Conservation (phyloP, 1,140 invertebrate species). For the Manduca sexta region DNA sequence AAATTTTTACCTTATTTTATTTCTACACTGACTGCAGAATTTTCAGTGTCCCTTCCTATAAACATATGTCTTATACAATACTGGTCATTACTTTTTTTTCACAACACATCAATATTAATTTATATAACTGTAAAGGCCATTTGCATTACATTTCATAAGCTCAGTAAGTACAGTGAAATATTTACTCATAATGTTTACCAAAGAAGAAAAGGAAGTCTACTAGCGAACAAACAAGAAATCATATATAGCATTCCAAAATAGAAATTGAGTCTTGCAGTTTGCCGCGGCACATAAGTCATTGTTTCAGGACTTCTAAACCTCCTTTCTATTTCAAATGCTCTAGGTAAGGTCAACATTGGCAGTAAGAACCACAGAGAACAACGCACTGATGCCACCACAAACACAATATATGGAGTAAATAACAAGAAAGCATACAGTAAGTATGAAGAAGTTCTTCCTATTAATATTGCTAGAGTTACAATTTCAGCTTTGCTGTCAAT, state of each 20-base stretch:
- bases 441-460: slow-evolving; percentile 92
- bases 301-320: slow-evolving; percentile 86
- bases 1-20: no score
- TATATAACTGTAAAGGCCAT: neutral
- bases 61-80: slow-evolving; percentile 1
- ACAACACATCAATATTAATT: neutral
- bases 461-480: slow-evolving; percentile 94
- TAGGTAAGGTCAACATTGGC: slow-evolving; percentile 88
- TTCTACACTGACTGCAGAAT: no score
- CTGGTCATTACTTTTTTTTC: slow-evolving; percentile 1
- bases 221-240: slow-evolving; percentile 80
- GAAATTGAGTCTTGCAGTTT: slow-evolving; percentile 93
- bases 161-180: neutral
- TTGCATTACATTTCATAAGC: neutral
- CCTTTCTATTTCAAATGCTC: slow-evolving; percentile 93
- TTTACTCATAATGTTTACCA: slow-evolving; percentile 17
- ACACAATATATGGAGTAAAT: slow-evolving; percentile 93
- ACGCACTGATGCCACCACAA: slow-evolving; percentile 87
- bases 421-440: slow-evolving; percentile 92
- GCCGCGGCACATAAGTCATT: slow-evolving; percentile 87
- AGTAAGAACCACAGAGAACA: slow-evolving; percentile 91
- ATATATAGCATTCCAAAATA: slow-evolving; percentile 93
- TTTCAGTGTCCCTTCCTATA: no score
- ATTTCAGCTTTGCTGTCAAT: slow-evolving; percentile 89
- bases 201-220: slow-evolving; percentile 73